These are phyloP conservation scores for Eristalinus sepulchralis DNA, from an alignment of 2,888 invertebrate genomes.

Conservation along the genomic window DNA sequence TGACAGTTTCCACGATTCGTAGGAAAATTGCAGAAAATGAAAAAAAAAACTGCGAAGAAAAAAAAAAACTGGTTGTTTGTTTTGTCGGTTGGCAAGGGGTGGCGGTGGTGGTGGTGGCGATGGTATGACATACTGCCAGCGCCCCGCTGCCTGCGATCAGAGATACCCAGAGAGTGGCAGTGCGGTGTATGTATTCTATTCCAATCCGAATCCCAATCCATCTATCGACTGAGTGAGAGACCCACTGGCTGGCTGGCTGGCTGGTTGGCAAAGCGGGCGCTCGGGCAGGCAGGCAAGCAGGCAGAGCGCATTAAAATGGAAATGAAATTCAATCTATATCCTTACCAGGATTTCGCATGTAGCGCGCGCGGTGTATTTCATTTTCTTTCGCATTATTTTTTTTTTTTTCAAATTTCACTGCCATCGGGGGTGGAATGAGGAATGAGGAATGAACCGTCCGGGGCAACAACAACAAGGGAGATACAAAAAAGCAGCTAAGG, in stretches of 20 bases:
- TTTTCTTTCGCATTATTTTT: not conserved
- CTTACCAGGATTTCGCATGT: constrained; percentile 64
- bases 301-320: constrained; percentile 59
- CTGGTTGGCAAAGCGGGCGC: constrained; percentile 38
- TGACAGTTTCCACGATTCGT: constrained; percentile 44
- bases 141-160: constrained; percentile 27
- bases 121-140: constrained; percentile 33
- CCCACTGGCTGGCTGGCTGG: not conserved
- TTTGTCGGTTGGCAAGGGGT: constrained; percentile 64
- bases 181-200: constrained; percentile 46
- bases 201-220: constrained; percentile 55
- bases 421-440: constrained; percentile 6
- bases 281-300: constrained; percentile 1
- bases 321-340: constrained; percentile 69
- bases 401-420: constrained; percentile 39
- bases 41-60: constrained; percentile 17
- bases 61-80: constrained; percentile 49
- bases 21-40: constrained; percentile 47
- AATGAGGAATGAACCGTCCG: not conserved
- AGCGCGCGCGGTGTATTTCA: not conserved
- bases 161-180: not conserved
- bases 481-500: constrained; percentile 28
- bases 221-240: constrained; percentile 51
- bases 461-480: not conserved
- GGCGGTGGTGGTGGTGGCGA: not conserved